Conservation (phyloP, 2,797 vertebrate genomes). For the Aplochiton taeniatus region DNA sequence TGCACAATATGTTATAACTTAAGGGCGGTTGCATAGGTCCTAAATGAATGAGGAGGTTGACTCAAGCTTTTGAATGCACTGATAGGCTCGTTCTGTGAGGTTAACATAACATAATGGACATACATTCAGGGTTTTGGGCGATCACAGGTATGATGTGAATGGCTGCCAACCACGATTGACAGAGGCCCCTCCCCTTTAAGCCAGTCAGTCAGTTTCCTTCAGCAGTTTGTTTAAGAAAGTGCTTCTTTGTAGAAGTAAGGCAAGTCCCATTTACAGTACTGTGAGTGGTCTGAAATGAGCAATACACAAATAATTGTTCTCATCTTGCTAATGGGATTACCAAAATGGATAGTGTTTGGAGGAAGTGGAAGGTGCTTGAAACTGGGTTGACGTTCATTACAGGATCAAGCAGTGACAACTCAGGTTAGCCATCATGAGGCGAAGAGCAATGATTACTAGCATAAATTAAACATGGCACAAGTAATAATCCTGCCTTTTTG, state of each 20-base stretch:
- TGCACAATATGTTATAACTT: constrained; percentile 18
- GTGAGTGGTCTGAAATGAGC: not conserved
- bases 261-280: constrained; percentile 22
- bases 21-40: constrained; percentile 57
- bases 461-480: too few relatives aligned
- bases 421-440: too few relatives aligned
- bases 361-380: too few relatives aligned
- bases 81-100: constrained; percentile 21
- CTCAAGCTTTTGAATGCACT: constrained; percentile 32
- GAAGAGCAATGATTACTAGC: too few relatives aligned
- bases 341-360: too few relatives aligned
- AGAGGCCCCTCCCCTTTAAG: too few relatives aligned
- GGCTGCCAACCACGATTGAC: constrained; percentile 12
- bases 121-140: constrained; percentile 44
- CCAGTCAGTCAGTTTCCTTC: constrained; percentile 1
- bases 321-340: too few relatives aligned
- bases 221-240: constrained; percentile 27
- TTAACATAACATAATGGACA: constrained; percentile 22
- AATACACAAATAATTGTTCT: constrained; percentile 5
- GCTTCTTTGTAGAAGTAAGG: constrained; percentile 39
- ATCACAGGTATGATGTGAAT: constrained; percentile 12
- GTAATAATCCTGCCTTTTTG: too few relatives aligned
- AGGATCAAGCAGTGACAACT: too few relatives aligned
- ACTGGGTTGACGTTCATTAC: too few relatives aligned
- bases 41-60: constrained; percentile 44